These are phyloP conservation scores for Cheilosia soror DNA, from an alignment of 2,888 invertebrate genomes.

Conservation along the genomic window DNA sequence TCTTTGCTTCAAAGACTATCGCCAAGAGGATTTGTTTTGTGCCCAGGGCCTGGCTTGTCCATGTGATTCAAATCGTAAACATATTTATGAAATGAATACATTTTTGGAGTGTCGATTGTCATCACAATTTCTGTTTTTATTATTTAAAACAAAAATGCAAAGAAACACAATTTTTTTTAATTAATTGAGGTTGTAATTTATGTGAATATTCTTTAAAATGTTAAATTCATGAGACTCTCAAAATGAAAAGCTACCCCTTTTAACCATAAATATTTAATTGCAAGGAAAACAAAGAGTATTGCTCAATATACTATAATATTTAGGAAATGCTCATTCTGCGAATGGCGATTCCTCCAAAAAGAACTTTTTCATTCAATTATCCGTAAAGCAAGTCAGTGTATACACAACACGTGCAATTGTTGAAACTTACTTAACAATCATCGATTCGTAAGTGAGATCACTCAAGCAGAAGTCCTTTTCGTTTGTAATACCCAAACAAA, in stretches of 20 bases:
- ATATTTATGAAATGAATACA: too few species aligned
- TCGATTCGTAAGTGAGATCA: slow-evolving; percentile 47
- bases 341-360: background rate
- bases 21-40: too few species aligned
- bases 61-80: too few species aligned
- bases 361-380: slow-evolving; percentile 46
- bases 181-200: too few species aligned
- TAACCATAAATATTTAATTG: slow-evolving; percentile 35
- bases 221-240: background rate
- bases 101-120: too few species aligned
- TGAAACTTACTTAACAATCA: slow-evolving; percentile 71
- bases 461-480: slow-evolving; percentile 52
- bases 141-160: too few species aligned
- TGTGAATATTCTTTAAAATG: too few species aligned
- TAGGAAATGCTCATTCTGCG: background rate
- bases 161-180: too few species aligned
- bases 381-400: background rate
- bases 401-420: slow-evolving; percentile 55
- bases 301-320: background rate
- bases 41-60: too few species aligned
- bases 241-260: slow-evolving; percentile 1
- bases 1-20: too few species aligned
- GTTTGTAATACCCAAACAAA: slow-evolving; percentile 43
- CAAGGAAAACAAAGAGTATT: background rate
- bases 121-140: too few species aligned